These are phyloP conservation scores for Eriocheir sinensis DNA, from an alignment of 1,140 invertebrate species.

Conservation along the genomic window DNA sequence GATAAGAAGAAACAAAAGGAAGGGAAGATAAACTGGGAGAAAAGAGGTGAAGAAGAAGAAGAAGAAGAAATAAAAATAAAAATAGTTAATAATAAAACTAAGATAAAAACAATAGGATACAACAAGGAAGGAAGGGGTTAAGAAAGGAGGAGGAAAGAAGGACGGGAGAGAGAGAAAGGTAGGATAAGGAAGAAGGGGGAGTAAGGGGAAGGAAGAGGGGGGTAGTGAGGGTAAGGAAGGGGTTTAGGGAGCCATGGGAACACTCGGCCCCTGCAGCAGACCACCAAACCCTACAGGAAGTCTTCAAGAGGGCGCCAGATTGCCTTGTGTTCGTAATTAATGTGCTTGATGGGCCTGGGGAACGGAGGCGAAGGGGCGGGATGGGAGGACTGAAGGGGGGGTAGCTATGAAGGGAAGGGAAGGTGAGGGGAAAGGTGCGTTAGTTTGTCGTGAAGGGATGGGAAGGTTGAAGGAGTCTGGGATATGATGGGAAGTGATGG, in stretches of 20 bases:
- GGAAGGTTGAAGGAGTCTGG: too few species aligned
- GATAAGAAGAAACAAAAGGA: too few species aligned
- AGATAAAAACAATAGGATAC: too few species aligned
- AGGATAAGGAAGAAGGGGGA: background rate
- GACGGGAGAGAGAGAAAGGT: background rate
- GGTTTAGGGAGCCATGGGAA: background rate
- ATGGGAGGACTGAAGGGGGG: background rate
- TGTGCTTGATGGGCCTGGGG: conserved; percentile 45
- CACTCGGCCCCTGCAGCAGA: background rate
- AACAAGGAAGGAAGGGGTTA: too few species aligned
- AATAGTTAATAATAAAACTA: too few species aligned
- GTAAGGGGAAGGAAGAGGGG: background rate
- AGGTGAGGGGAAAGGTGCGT: background rate
- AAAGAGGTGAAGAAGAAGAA: too few species aligned
- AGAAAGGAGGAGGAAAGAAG: too few species aligned
- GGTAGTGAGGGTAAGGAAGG: background rate
- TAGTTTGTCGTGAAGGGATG: too few species aligned
- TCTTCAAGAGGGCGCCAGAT: conserved; percentile 30
- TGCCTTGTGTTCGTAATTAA: conserved; percentile 55
- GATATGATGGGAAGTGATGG: too few species aligned
- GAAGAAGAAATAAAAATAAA: too few species aligned
- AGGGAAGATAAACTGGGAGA: too few species aligned
- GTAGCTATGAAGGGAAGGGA: background rate
- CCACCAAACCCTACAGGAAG: background rate
- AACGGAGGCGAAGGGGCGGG: background rate